These are phyloP conservation scores for Tauraco erythrolophus DNA, from an alignment of 2,113 vertebrate species.

Conservation along the genomic window DNA sequence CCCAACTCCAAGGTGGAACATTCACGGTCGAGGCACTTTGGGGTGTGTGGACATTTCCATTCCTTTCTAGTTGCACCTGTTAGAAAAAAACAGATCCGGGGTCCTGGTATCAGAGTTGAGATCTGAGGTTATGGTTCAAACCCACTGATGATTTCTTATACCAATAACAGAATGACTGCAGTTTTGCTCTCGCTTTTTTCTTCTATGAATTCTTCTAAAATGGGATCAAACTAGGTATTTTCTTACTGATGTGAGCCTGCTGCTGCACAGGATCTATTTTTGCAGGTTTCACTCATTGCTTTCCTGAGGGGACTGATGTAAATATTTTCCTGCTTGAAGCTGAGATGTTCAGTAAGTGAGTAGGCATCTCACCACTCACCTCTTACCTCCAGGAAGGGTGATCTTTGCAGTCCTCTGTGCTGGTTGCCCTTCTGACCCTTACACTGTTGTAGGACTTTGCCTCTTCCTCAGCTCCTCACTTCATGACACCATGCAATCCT, in stretches of 20 bases:
- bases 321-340: not conserved
- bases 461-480: not conserved
- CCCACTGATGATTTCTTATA: not conserved
- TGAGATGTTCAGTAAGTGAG: not conserved
- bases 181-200: not conserved
- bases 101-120: not conserved
- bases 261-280: not conserved
- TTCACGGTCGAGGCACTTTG: fast-evolving
- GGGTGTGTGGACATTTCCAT: not conserved
- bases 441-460: not conserved
- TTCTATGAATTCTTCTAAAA: not conserved
- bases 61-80: not conserved
- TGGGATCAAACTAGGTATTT: not conserved
- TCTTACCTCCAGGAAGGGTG: not conserved
- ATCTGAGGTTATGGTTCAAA: not conserved
- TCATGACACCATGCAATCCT: not conserved
- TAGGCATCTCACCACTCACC: not conserved
- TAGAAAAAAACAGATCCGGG: not conserved
- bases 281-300: not conserved
- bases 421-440: not conserved
- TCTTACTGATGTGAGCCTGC: not conserved
- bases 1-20: not conserved
- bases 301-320: not conserved
- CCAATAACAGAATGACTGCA: not conserved
- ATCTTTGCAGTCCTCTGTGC: not conserved